Base-by-base conservation (phyloP, 1,140 invertebrate genomes). In the Zaprionus vittiger region DNA sequence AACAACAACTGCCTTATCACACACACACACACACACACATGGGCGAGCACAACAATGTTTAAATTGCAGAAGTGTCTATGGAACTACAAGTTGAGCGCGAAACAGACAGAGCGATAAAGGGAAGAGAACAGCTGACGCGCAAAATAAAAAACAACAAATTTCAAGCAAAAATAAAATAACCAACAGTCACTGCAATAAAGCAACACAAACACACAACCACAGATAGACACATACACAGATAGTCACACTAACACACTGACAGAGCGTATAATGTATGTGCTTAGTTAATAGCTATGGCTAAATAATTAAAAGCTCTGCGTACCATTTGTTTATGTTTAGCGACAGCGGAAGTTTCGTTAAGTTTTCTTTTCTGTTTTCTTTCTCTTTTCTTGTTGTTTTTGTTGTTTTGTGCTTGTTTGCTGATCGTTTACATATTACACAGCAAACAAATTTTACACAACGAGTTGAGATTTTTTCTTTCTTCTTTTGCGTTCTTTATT, bases 301-400 rank as follows among this genome's bases (percentile, higher is more conserved):
- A 55, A 38, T 61, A 67, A 65, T 26, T 17, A 64, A 75, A 41
- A n/a, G 61, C 61, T 38, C 22, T 41, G 31, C 66, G 57, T 87
- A 87, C 83, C 83, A 87, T 87, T 87, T 89, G 83, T 83, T 87
- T 89, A 81, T 79, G 73, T 89, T 83, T 81, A 34, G 3, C 34
- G 17, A 47, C 57, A 66, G 62, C 63, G 63, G 34, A 49, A 34
- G 55, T 73, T 34, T 22, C 31, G 22, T 57, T 63, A 57, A 60
- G 54, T 59, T 12, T 66, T 60, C n/a, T 52, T 28, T 65, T 63
- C 47, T 55, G 54, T 59, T 12, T 66, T 60, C n/a, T 56, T 28
- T 65, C n/a, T 56, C 22, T 65, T 57, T 37, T 69, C 31, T 71
- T 64, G 41, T 54, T 67, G n/a, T 1, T 22, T 38, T 34, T 41